Evolutionary conservation across 2,888 invertebrate genomes (phyloP).

Genomic region (Agrochola lota): DNA sequence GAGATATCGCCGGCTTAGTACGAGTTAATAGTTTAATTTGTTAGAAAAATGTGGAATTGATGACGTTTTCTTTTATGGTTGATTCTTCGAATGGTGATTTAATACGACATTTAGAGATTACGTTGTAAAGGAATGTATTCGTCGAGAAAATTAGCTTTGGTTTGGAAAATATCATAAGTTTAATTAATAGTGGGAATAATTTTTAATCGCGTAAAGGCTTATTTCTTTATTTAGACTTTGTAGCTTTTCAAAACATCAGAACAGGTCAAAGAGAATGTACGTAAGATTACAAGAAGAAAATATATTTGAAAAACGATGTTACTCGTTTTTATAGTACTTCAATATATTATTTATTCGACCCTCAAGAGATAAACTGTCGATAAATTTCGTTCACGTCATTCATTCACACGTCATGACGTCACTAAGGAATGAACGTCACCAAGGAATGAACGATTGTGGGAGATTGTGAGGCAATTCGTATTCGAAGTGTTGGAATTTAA

Average conservation of each 20-base stretch:
- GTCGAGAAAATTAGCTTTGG: slow-evolving; percentile 4
- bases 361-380: slow-evolving; percentile 51
- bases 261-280: slow-evolving; percentile 4
- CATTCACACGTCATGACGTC: slow-evolving; percentile 52
- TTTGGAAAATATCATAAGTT: not conserved
- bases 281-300: slow-evolving; percentile 1
- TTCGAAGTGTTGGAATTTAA: slow-evolving; percentile 24
- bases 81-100: slow-evolving; percentile 18
- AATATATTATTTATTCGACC: slow-evolving; percentile 22
- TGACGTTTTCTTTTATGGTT: slow-evolving; percentile 18
- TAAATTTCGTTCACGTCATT: slow-evolving; percentile 50
- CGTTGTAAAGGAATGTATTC: not conserved
- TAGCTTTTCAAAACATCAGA: not conserved
- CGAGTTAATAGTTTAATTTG: slow-evolving; percentile 60
- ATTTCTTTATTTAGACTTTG: not conserved
- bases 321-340: slow-evolving; percentile 18
- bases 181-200: not conserved
- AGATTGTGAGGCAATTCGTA: slow-evolving; percentile 40
- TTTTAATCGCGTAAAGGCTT: not conserved
- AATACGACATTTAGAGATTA: slow-evolving; percentile 28
- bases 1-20: slow-evolving; percentile 25
- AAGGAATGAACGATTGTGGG: slow-evolving; percentile 44
- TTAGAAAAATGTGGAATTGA: slow-evolving; percentile 48
- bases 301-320: not conserved
- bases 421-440: slow-evolving; percentile 43